A percentile compares a stretch with the other conserved stretches of the same genome.
Conservation (phyloP, 92 coral and sea anemone species). For the Epizoanthus scotinus region DNA sequence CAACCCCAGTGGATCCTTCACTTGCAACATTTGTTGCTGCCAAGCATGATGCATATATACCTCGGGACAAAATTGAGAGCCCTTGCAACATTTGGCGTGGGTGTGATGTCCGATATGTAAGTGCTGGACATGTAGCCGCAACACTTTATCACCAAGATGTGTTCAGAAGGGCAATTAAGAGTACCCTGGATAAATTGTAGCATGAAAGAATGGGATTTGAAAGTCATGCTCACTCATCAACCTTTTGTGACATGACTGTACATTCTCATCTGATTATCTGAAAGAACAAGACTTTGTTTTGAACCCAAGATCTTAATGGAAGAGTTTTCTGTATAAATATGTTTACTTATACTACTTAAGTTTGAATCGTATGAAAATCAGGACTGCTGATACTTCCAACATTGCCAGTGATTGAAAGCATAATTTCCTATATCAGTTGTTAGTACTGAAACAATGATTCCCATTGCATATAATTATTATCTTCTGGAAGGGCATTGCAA, state of each 20-base stretch:
- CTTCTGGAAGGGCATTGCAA: too few relatives aligned
- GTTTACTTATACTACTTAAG: too few relatives aligned
- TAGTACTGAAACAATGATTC: too few relatives aligned
- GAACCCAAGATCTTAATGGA: too few relatives aligned
- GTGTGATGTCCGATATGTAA: conserved; percentile 71
- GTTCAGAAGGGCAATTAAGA: conserved; percentile 78
- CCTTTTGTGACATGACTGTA: neutral
- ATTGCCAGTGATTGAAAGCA: too few relatives aligned
- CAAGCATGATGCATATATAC: conserved; percentile 88
- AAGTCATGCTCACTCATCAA: neutral
- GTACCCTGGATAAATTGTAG: conserved; percentile 50
- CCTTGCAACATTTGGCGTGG: conserved; percentile 85
- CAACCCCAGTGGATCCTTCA: conserved; percentile 75
- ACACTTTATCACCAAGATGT: conserved; percentile 66
- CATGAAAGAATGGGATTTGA: neutral
- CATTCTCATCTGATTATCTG: too few relatives aligned
- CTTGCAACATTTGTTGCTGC: conserved; percentile 87
- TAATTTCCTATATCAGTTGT: too few relatives aligned
- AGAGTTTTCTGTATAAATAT: too few relatives aligned
- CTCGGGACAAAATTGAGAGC: conserved; percentile 67
- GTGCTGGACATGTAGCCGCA: conserved; percentile 81
- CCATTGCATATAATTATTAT: too few relatives aligned
- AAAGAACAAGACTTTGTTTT: too few relatives aligned
- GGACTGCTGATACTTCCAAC: too few relatives aligned
- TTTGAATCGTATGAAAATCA: too few relatives aligned